A percentile compares a stretch with the other conserved stretches of the same genome.
Evolutionary conservation across 1,140 invertebrate genomes (phyloP).

Genomic region (Drosophila subpulchrella): DNA sequence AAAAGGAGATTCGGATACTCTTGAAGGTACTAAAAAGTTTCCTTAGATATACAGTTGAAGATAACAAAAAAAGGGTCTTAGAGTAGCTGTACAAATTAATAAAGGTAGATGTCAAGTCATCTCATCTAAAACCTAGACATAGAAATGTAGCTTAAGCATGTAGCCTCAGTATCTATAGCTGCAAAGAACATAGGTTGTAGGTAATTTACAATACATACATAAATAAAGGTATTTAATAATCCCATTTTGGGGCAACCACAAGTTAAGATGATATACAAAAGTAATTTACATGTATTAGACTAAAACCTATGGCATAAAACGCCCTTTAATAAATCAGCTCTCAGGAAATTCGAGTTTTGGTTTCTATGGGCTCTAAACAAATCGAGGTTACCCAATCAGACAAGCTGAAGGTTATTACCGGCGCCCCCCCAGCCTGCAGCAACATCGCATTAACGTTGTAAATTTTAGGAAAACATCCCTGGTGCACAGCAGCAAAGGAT

Average conservation of each 20-base stretch:
- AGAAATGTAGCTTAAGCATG: too few species aligned
- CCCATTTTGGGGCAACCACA: neutral
- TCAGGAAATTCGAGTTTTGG: neutral
- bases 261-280: neutral
- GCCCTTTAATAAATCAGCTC: neutral
- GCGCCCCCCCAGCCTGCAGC: neutral
- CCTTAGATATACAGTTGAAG: neutral
- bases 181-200: too few species aligned
- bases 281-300: neutral
- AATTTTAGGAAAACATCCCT: slow-evolving; percentile 7
- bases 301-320: neutral
- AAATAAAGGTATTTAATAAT: neutral
- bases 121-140: too few species aligned
- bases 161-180: too few species aligned
- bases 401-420: neutral
- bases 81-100: too few species aligned
- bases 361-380: neutral
- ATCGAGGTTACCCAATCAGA: slow-evolving; percentile 1
- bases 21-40: neutral
- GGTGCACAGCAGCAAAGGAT: neutral
- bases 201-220: too few species aligned
- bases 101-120: too few species aligned
- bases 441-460: slow-evolving; percentile 8
- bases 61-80: neutral
- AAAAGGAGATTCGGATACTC: neutral